Base-by-base conservation (phyloP, 53 echinoderm and acorn worm species). In the Astropecten irregularis region DNA sequence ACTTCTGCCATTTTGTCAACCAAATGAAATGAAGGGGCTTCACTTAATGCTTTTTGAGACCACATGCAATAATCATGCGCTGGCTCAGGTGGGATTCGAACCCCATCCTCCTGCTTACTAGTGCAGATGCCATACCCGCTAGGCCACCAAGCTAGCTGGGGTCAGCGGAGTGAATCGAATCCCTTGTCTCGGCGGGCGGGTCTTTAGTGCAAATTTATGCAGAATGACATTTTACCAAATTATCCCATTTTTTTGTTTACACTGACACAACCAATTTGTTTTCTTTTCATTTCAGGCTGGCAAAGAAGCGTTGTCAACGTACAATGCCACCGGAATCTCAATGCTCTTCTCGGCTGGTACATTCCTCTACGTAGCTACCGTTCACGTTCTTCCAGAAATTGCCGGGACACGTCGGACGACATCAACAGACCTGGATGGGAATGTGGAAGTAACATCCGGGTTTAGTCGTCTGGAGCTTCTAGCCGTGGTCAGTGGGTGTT, bases 311-410 rank as follows among this genome's bases (percentile, higher is more conserved):
- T 76, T 99, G 37, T 85, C 92, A 33, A 82, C 99, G 13, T 71
- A 94, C 52, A 99, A 99, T 68, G 99, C 99, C 25, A 99, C 99
- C 31, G 99, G 99, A 25, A 88, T 99, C 51, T 94, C 99, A 19
- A 99, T 99, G 99, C 84, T 99, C 23, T 99, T 99, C 85, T 99
- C 99, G 14, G 99, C 99, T 1, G 99, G 99, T 0, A 99, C 99
- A 46, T 99, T 99, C 92, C 92, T 99, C 31, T 99, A 99, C 46
- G 99, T 99, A 61, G 94, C 99, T n/a, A 99, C 99, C 29, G 99
- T 99, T 30, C 99, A 99, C 46, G 99, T 99, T 59, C 85, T 99
- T 67, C 99, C 99, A 38, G 99, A 99, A 76, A 92, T 99, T 35
- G 90, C 90, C 7, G 77, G 88, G n/a, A 8, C 73, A 1, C 79